phyloP scores from a whole-genome alignment of 2,797 vertebrate genomes.

The Pangasius djambal region DNA sequence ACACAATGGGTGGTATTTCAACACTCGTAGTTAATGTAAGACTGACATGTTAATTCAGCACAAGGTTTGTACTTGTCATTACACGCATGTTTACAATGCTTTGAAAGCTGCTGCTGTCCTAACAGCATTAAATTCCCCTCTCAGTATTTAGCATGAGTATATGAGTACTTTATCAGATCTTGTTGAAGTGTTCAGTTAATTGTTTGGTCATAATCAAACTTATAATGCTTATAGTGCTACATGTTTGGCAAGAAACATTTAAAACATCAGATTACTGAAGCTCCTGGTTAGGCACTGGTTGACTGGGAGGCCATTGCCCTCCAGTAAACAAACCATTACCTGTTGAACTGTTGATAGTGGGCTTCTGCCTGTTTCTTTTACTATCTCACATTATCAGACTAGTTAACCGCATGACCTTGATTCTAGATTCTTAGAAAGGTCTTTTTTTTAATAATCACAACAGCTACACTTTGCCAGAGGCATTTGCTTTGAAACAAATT shows the following conservation, averaged over 20 bases:
- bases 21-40: background rate
- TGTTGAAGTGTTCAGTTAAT: background rate
- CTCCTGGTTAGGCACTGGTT: slow-evolving; percentile 53
- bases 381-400: background rate
- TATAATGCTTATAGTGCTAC: background rate
- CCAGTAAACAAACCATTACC: slow-evolving; percentile 42
- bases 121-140: background rate
- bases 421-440: slow-evolving; percentile 35
- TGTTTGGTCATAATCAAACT: background rate
- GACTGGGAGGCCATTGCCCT: slow-evolving; percentile 11
- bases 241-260: background rate
- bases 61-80: background rate
- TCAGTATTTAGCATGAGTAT: no score
- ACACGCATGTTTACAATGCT: background rate
- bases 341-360: slow-evolving; percentile 49
- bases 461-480: slow-evolving; percentile 49
- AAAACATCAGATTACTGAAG: background rate
- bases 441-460: slow-evolving; percentile 36
- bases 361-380: slow-evolving; percentile 5
- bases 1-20: background rate
- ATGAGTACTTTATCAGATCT: background rate
- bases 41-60: background rate
- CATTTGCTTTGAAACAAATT: slow-evolving; percentile 58
- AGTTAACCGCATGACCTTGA: background rate
- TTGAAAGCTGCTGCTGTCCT: background rate